Percentiles rank a stretch among this genome's conserved stretches.
phyloP scores from a whole-genome alignment of 1,140 invertebrate genomes.

The Hesperophylax magnus region DNA sequence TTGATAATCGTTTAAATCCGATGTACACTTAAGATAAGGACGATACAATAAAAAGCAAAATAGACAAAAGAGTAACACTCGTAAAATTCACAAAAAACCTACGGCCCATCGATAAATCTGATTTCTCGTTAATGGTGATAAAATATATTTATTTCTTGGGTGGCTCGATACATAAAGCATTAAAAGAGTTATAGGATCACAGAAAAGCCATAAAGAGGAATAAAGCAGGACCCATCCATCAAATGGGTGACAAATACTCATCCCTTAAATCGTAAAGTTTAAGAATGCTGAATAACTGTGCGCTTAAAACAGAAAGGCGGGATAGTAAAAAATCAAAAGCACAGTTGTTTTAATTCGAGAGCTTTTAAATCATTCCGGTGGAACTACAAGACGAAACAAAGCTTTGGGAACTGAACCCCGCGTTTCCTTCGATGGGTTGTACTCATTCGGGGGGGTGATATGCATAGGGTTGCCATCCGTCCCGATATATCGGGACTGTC shows the following conservation, averaged over 20 bases:
- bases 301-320: not conserved
- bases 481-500: no score
- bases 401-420: no score
- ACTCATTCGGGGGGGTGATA: no score
- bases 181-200: slow-evolving; percentile 31
- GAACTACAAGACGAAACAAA: no score
- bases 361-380: no score
- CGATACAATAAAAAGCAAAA: no score
- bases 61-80: slow-evolving; percentile 8
- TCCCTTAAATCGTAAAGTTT: slow-evolving; percentile 5
- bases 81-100: not conserved
- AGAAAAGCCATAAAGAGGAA: slow-evolving; percentile 30
- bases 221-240: slow-evolving; percentile 11
- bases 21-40: slow-evolving; percentile 15
- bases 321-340: no score
- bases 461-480: no score
- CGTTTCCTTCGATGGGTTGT: no score
- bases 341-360: no score
- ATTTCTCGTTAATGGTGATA: slow-evolving; percentile 23
- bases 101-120: slow-evolving; percentile 14
- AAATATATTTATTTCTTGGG: slow-evolving; percentile 4
- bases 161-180: slow-evolving; percentile 25
- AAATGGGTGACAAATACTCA: slow-evolving; percentile 31
- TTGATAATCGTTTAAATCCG: slow-evolving; percentile 5
- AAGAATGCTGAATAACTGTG: slow-evolving; percentile 22